Base-by-base conservation (phyloP, 2,888 invertebrate species). In the Amphipoea lucens region DNA sequence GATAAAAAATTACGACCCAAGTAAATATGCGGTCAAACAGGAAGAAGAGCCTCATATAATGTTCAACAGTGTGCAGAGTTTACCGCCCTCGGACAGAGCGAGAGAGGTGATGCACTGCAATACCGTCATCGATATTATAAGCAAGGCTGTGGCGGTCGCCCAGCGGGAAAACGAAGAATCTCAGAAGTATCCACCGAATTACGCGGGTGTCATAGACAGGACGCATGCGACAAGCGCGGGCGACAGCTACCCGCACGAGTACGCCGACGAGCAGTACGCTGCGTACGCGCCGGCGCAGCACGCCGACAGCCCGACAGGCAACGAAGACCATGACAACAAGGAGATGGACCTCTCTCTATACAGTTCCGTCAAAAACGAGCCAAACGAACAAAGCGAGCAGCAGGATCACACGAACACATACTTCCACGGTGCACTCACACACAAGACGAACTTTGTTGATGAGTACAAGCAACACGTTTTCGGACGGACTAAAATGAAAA, bases 21-120 rank as follows among this genome's bases (percentile, higher is more conserved):
- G 92, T 87, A 97, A 97, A 91, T 97, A 96, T 91, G 93, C 92
- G 51, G 93, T 95, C 80, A 96, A 96, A 92, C 89, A 92, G 81
- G 96, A 96, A 90, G 96, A 96, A 83, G 96, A 95, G 79, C 97
- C 97, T 67, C 97, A 97, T 90, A 97, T 97, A 89, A 96, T 96
- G 93, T 97, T 97, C 92, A 97, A 97, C 92, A 97, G 96, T 88
- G 97, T 97, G 86, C 97, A 97, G 89, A 96, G 97, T 90, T 95
- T 97, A 89, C 97, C 97, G 90, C 97, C 97, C 81, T 95, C 97
- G 67, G 97, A 97, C 90, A 94, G 97, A 90, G 96, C 97, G 89
- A 93, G 95, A 88, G 97, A 97, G 92, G 97, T 96, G 89, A 95
- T 97, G 96, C 97, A 97, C 91, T 96, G 97, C 89, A 97, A 96